Percentiles rank a stretch among this genome's conserved stretches.
Evolutionary conservation across 2,888 invertebrate species (phyloP).

Genomic region (Trichopria drosophilae): DNA sequence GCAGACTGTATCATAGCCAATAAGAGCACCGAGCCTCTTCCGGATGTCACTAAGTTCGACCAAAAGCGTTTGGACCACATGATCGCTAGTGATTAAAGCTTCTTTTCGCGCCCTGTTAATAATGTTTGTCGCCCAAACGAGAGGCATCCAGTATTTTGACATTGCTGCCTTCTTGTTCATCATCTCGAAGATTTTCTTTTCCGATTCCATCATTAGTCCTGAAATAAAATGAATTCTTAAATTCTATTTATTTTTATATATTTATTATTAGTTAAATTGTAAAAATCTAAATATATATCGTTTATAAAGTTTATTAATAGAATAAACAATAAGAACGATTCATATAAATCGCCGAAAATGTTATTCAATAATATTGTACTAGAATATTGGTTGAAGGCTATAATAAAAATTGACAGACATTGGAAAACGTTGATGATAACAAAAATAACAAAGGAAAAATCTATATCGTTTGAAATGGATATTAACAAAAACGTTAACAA

Average conservation of each 20-base stretch:
- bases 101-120: slow-evolving; percentile 86
- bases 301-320: neutral
- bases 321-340: too few relatives aligned
- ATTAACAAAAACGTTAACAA: too few relatives aligned
- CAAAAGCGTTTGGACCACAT: slow-evolving; percentile 87
- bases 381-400: too few relatives aligned
- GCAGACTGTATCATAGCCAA: slow-evolving; percentile 89
- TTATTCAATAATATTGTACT: too few relatives aligned
- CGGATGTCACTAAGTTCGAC: slow-evolving; percentile 89
- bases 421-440: too few relatives aligned
- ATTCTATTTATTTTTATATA: neutral
- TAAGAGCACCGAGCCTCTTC: slow-evolving; percentile 78
- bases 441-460: too few relatives aligned
- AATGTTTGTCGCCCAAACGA: slow-evolving; percentile 91
- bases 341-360: too few relatives aligned
- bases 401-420: too few relatives aligned
- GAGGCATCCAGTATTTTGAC: slow-evolving; percentile 92
- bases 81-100: slow-evolving; percentile 82
- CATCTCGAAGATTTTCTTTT: slow-evolving; percentile 87
- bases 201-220: slow-evolving; percentile 90
- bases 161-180: slow-evolving; percentile 88
- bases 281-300: neutral
- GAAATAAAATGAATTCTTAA: slow-evolving; percentile 37
- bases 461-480: too few relatives aligned
- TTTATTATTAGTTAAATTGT: neutral